Evolutionary conservation across 1,140 invertebrate genomes (phyloP).

Genomic region (Solenopsis fugax): DNA sequence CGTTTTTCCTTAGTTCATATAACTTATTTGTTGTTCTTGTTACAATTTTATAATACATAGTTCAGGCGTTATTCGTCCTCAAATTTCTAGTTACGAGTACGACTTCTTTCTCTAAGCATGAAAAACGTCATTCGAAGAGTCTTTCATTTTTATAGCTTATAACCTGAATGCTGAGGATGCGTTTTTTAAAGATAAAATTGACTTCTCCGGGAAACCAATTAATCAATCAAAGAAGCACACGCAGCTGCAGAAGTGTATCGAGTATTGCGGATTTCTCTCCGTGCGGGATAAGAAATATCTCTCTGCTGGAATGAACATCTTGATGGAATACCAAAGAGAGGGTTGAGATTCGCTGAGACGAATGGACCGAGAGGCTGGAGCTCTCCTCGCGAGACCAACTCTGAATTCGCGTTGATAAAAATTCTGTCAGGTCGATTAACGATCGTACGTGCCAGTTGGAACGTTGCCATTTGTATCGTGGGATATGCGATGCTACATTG

Average conservation of each 20-base stretch:
- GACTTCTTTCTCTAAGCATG: too few species aligned
- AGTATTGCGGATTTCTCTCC: not conserved
- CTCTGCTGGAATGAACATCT: constrained; percentile 22
- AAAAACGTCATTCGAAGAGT: not conserved
- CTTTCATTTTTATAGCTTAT: not conserved
- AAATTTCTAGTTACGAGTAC: too few species aligned
- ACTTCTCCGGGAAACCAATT: not conserved
- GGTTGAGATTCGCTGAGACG: constrained; percentile 45
- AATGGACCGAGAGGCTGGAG: constrained; percentile 24
- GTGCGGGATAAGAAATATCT: constrained; percentile 40
- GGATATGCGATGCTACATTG: constrained; percentile 12
- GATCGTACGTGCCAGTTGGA: constrained; percentile 65
- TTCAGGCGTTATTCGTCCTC: too few species aligned
- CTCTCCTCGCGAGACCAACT: constrained; percentile 43
- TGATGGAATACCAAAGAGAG: constrained; percentile 31
- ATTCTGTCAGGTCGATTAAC: constrained; percentile 65
- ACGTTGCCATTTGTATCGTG: constrained; percentile 58
- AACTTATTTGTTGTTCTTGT: too few species aligned
- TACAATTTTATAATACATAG: too few species aligned
- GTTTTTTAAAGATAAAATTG: not conserved
- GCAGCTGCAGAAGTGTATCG: not conserved
- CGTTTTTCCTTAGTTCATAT: too few species aligned
- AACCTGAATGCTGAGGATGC: not conserved
- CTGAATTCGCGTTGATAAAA: constrained; percentile 60
- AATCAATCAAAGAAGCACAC: constrained; percentile 10